A percentile compares a stretch with the other conserved stretches of the same genome.
Evolutionary conservation across 1,140 invertebrate species (phyloP).

Genomic region (Papilio dardanus): DNA sequence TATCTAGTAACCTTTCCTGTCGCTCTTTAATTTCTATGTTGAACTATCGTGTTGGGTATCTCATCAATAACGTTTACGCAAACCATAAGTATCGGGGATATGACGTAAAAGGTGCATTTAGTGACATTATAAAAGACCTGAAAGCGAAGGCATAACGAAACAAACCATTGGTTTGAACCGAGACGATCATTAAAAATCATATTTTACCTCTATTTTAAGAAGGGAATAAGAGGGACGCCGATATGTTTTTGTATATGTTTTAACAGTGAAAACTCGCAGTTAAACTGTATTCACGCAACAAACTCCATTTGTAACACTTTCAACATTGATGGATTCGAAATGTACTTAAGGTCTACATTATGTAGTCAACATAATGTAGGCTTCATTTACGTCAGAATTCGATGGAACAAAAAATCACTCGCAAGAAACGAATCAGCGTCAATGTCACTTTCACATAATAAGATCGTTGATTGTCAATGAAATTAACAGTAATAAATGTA

Average conservation of each 20-base stretch:
- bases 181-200: background rate
- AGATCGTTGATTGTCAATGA: background rate
- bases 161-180: background rate
- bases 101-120: too few species aligned
- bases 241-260: background rate
- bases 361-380: background rate
- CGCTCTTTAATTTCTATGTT: constrained; percentile 11
- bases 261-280: background rate
- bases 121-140: background rate
- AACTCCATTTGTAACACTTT: constrained; percentile 6
- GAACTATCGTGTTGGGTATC: background rate
- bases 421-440: background rate
- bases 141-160: background rate
- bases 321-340: background rate
- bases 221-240: background rate
- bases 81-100: too few species aligned
- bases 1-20: constrained; percentile 15
- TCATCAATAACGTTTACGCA: background rate
- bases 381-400: background rate
- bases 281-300: background rate
- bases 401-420: background rate
- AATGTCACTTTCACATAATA: background rate
- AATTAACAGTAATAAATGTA: background rate
- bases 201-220: background rate
- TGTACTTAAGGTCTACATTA: background rate